Conservation (phyloP, 2,888 invertebrate species). For the Empis livida region DNA sequence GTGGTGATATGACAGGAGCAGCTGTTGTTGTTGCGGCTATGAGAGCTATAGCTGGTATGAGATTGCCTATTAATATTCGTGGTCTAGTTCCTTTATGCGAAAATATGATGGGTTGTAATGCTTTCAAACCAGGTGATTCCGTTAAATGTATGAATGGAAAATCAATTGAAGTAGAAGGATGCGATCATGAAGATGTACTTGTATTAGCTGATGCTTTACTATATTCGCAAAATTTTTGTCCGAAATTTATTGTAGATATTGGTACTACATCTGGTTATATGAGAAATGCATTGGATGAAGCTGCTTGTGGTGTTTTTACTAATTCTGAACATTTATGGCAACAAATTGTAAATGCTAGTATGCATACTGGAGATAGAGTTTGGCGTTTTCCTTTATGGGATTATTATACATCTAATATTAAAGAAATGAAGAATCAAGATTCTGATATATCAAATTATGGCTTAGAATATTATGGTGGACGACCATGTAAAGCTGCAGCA, state of each 20-base stretch:
- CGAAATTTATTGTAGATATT: conserved; percentile 58
- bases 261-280: conserved; percentile 68
- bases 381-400: conserved; percentile 75
- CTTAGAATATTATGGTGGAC: conserved; percentile 28
- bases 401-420: conserved; percentile 40
- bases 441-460: conserved; percentile 33
- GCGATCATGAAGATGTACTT: conserved; percentile 66
- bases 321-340: conserved; percentile 57
- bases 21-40: conserved; percentile 62
- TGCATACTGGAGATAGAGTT: conserved; percentile 62
- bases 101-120: conserved; percentile 63
- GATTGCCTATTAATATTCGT: conserved; percentile 57
- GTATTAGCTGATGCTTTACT: conserved; percentile 65
- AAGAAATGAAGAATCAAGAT: background rate
- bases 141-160: conserved; percentile 62
- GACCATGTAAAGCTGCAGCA: conserved; percentile 58
- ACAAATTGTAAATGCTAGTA: conserved; percentile 50
- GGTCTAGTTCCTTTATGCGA: conserved; percentile 66
- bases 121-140: conserved; percentile 70
- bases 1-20: conserved; percentile 78
- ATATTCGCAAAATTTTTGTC: conserved; percentile 52
- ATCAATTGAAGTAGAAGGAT: conserved; percentile 50
- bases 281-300: conserved; percentile 46
- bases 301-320: conserved; percentile 61
- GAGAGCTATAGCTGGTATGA: conserved; percentile 53